These are phyloP conservation scores for Cerceris rybyensis DNA, from an alignment of 2,888 invertebrate genomes.

Conservation along the genomic window DNA sequence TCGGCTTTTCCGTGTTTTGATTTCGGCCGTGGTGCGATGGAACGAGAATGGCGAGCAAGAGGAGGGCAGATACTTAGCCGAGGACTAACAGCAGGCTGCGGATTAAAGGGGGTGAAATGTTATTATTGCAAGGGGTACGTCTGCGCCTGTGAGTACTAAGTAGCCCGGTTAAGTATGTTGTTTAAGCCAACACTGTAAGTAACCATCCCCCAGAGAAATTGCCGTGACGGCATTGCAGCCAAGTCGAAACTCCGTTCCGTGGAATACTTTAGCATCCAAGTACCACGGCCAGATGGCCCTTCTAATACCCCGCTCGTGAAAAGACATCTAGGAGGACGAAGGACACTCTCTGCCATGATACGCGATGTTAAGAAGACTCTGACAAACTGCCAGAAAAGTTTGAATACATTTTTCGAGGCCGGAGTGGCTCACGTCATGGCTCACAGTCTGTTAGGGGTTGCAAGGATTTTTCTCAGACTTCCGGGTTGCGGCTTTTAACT, in stretches of 20 bases:
- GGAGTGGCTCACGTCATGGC: background rate
- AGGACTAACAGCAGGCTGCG: slow-evolving; percentile 77
- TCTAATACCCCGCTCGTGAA: slow-evolving; percentile 44
- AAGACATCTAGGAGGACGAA: slow-evolving; percentile 29
- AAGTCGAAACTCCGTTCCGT: slow-evolving; percentile 60
- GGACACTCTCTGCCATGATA: slow-evolving; percentile 57
- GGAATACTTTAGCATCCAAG: slow-evolving; percentile 63
- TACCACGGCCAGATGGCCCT: slow-evolving; percentile 61
- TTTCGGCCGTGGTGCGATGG: slow-evolving; percentile 59
- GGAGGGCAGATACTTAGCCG: slow-evolving; percentile 77
- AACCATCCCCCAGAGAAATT: slow-evolving; percentile 78
- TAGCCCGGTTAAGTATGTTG: slow-evolving; percentile 82
- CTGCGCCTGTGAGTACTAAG: slow-evolving; percentile 76
- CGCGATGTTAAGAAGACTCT: slow-evolving; percentile 18
- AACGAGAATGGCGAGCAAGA: slow-evolving; percentile 57
- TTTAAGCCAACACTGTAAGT: slow-evolving; percentile 81
- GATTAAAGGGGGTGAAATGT: slow-evolving; percentile 81
- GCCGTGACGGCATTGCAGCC: slow-evolving; percentile 67
- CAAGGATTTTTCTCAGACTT: background rate
- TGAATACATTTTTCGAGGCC: slow-evolving; percentile 9
- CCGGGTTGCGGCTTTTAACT: too few species aligned
- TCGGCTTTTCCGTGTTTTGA: slow-evolving; percentile 73
- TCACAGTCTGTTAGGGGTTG: background rate
- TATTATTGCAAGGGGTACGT: slow-evolving; percentile 81
- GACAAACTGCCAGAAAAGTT: slow-evolving; percentile 46